phyloP scores from a whole-genome alignment of 2,113 vertebrate genomes.

The Hassar affinis region DNA sequence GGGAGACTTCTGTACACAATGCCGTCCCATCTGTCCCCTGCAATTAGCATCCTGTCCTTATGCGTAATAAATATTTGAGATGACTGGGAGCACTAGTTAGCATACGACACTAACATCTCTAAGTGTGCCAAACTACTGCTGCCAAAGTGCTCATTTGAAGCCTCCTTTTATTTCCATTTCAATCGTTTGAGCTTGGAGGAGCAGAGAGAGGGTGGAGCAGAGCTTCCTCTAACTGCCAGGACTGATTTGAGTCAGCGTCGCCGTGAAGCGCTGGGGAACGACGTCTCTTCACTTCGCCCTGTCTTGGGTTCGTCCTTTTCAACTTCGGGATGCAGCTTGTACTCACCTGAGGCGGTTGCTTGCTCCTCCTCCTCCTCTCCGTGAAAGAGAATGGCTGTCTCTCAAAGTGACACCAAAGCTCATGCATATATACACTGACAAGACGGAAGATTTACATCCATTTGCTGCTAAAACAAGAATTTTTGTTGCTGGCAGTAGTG shows the following conservation, averaged over 20 bases:
- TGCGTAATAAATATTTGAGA: slow-evolving; percentile 6
- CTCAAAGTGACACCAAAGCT: background rate
- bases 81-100: slow-evolving; percentile 18
- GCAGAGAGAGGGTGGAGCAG: slow-evolving; percentile 62
- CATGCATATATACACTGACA: background rate
- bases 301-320: background rate
- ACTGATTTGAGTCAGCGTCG: slow-evolving; percentile 59
- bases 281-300: slow-evolving; percentile 37
- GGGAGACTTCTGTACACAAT: background rate
- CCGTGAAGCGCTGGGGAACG: slow-evolving; percentile 37
- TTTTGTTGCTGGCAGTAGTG: background rate
- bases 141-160: slow-evolving; percentile 50
- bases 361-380: slow-evolving; percentile 1
- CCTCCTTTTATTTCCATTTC: slow-evolving; percentile 72
- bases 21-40: background rate
- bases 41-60: slow-evolving; percentile 33
- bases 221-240: slow-evolving; percentile 62
- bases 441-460: background rate
- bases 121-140: background rate
- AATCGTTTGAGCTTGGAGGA: slow-evolving; percentile 51
- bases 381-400: background rate
- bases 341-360: slow-evolving; percentile 38
- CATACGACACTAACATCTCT: background rate
- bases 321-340: slow-evolving; percentile 35
- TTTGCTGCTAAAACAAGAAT: background rate